These are phyloP conservation scores for Heliconius himera DNA, from an alignment of 1,140 invertebrate species.

Conservation along the genomic window DNA sequence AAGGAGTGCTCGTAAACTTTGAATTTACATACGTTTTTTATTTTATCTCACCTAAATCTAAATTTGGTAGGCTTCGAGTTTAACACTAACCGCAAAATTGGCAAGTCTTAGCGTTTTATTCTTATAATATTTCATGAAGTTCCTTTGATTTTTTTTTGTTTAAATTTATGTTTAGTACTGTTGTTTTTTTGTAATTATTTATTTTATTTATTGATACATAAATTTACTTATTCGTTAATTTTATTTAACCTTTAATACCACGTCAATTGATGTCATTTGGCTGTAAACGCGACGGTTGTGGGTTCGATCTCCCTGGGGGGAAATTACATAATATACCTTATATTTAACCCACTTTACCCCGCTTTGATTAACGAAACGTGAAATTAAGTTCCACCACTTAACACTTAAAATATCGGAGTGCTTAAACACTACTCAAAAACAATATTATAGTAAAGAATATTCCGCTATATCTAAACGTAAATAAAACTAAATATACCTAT, in stretches of 20 bases:
- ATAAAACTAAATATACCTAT: not conserved
- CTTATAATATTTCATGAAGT: not conserved
- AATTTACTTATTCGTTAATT: not conserved
- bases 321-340: too few relatives aligned
- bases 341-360: too few relatives aligned
- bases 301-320: too few relatives aligned
- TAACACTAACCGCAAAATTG: conserved; percentile 53
- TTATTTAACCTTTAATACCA: too few relatives aligned
- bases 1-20: conserved; percentile 54
- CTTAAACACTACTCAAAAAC: too few relatives aligned
- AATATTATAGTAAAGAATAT: too few relatives aligned
- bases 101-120: conserved; percentile 17
- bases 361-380: too few relatives aligned
- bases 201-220: not conserved
- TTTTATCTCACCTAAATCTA: conserved; percentile 61
- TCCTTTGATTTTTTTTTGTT: not conserved
- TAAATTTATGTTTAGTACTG: not conserved
- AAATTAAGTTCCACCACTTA: too few relatives aligned
- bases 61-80: conserved; percentile 66
- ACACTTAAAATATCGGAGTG: too few relatives aligned
- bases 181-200: not conserved
- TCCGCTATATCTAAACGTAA: not conserved
- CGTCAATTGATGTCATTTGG: too few relatives aligned
- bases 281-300: too few relatives aligned
- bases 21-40: conserved; percentile 64